Evolutionary conservation across 2,113 vertebrate genomes (phyloP).

Genomic region (Circaetus cinerascens): DNA sequence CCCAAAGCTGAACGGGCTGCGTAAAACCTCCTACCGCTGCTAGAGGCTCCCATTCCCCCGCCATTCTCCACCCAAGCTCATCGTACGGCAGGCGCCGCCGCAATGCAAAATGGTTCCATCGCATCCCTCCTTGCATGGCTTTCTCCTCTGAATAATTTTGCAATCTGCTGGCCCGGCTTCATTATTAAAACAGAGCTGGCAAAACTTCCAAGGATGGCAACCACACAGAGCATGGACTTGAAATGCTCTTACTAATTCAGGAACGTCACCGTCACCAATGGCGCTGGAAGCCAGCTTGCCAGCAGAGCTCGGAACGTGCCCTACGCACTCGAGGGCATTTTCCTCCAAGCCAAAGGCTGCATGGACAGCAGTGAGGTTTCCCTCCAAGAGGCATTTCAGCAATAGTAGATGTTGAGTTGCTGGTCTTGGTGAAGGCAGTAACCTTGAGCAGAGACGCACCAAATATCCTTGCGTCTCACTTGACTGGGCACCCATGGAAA

Average conservation of each 20-base stretch:
- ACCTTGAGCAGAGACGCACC: fast-evolving
- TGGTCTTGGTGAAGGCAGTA: not conserved
- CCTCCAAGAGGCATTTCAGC: not conserved
- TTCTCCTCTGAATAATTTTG: not conserved
- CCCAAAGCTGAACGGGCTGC: not conserved
- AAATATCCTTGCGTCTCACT: not conserved
- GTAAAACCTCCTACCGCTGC: not conserved
- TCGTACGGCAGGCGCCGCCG: fast-evolving
- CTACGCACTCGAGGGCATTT: not conserved
- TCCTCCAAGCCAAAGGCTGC: not conserved
- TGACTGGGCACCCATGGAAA: not conserved
- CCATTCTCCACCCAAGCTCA: not conserved
- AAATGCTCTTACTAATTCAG: not conserved
- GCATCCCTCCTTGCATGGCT: not conserved
- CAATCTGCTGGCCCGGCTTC: not conserved
- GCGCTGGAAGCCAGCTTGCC: not conserved
- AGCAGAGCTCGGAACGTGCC: not conserved
- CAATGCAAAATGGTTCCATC: not conserved
- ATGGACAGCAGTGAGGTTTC: not conserved
- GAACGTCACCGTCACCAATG: not conserved
- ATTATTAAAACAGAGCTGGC: not conserved
- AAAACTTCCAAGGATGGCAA: not conserved
- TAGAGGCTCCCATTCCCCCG: not conserved
- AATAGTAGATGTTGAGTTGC: not conserved
- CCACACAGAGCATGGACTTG: not conserved